Evolutionary conservation across 1,140 invertebrate species (phyloP).

Genomic region (Notospermus geniculatus): DNA sequence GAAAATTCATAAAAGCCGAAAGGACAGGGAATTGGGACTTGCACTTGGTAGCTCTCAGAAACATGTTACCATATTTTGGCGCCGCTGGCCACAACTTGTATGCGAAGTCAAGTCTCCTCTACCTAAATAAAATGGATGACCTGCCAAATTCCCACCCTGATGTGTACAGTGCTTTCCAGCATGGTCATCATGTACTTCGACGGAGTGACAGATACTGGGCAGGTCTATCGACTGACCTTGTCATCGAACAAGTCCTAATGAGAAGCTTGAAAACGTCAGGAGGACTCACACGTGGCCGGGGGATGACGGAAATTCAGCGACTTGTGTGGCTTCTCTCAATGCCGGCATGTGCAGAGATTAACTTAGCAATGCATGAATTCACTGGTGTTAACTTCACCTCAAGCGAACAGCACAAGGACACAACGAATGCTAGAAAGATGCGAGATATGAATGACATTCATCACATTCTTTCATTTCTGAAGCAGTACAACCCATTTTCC

Average conservation of each 20-base stretch:
- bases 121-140: slow-evolving; percentile 54
- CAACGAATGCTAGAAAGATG: slow-evolving; percentile 10
- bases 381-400: too few species aligned
- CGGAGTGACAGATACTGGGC: slow-evolving; percentile 46
- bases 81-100: slow-evolving; percentile 56
- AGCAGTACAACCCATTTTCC: slow-evolving; percentile 22
- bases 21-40: slow-evolving; percentile 47
- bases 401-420: slow-evolving; percentile 14
- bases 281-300: slow-evolving; percentile 24
- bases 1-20: too few species aligned
- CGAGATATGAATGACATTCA: slow-evolving; percentile 23
- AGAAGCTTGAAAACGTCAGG: slow-evolving; percentile 50
- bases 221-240: slow-evolving; percentile 46
- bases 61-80: slow-evolving; percentile 54
- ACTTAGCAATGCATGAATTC: background rate
- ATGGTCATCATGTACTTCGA: slow-evolving; percentile 15
- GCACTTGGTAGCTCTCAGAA: slow-evolving; percentile 27
- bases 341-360: background rate
- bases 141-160: slow-evolving; percentile 22
- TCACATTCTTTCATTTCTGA: slow-evolving; percentile 13
- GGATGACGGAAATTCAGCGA: background rate
- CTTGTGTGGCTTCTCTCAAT: background rate
- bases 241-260: slow-evolving; percentile 33
- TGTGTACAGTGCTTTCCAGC: background rate
- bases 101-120: slow-evolving; percentile 55